A percentile compares a stretch with the other conserved stretches of the same genome.
These are phyloP conservation scores for Karalla daura DNA, from an alignment of 2,797 vertebrate species.

Conservation along the genomic window DNA sequence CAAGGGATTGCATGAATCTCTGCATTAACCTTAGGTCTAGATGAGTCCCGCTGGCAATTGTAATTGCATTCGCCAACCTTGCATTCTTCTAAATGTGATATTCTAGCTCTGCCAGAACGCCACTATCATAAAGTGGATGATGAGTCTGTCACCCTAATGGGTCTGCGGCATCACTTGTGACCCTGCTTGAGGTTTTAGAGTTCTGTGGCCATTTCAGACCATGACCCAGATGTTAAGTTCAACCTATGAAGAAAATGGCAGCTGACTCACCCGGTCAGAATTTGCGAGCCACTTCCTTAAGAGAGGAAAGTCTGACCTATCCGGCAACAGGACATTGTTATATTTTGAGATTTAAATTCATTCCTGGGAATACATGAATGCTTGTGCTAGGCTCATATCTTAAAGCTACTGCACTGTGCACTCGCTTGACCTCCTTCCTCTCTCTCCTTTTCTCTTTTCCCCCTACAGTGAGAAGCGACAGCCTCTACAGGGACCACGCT, in stretches of 20 bases:
- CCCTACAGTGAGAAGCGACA: constrained; percentile 69
- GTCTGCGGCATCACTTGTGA: constrained; percentile 28
- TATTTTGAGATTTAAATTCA: constrained; percentile 48
- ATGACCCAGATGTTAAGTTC: constrained; percentile 62
- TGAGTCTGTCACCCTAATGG: constrained; percentile 13
- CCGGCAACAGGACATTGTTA: constrained; percentile 16
- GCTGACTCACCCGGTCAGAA: constrained; percentile 53
- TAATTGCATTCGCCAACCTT: constrained; percentile 39
- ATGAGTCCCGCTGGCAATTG: constrained; percentile 20
- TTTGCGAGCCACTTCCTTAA: constrained; percentile 38
- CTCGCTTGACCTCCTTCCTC: constrained; percentile 69
- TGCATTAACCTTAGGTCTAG: constrained; percentile 55
- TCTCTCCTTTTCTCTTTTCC: constrained; percentile 58
- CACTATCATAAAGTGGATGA: constrained; percentile 18
- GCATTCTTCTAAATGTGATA: constrained; percentile 23
- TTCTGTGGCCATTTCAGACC: constrained; percentile 66
- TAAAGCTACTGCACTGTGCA: constrained; percentile 60
- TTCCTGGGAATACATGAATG: constrained; percentile 41
- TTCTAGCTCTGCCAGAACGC: not conserved
- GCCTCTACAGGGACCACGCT: constrained; percentile 54
- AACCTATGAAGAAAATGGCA: constrained; percentile 68
- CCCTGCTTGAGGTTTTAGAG: constrained; percentile 38
- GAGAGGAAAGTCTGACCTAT: constrained; percentile 24
- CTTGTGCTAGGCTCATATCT: constrained; percentile 45
- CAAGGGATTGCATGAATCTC: constrained; percentile 53